phyloP scores from a whole-genome alignment of 2,797 vertebrate species.

The Scyliorhinus canicula region DNA sequence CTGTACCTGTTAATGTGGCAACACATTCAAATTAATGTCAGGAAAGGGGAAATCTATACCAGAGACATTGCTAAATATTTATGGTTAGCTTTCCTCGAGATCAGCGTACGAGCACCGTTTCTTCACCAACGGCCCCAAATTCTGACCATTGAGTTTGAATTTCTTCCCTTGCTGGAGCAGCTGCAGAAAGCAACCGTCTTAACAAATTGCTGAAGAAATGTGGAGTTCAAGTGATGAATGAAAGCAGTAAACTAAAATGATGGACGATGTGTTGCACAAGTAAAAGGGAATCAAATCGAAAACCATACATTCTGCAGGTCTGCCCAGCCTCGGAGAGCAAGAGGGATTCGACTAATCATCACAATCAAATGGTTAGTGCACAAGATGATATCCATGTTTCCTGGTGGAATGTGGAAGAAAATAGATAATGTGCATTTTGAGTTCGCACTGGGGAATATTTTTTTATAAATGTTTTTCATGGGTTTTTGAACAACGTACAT shows the following conservation, averaged over 20 bases:
- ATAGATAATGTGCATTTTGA: too few species aligned
- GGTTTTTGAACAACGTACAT: too few species aligned
- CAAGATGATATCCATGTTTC: neutral
- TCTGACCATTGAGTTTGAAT: neutral
- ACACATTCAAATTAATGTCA: too few species aligned
- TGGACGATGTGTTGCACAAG: neutral
- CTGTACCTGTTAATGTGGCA: too few species aligned
- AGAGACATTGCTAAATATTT: too few species aligned
- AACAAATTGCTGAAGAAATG: neutral
- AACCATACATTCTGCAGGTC: neutral
- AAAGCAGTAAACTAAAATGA: neutral
- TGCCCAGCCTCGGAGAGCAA: neutral
- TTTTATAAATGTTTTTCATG: too few species aligned
- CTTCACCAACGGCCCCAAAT: too few species aligned
- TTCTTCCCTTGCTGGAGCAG: neutral
- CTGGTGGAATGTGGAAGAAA: neutral
- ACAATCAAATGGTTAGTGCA: neutral
- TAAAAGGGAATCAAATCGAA: neutral
- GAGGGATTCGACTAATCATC: neutral
- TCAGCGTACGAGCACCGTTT: too few species aligned
- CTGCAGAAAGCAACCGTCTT: neutral
- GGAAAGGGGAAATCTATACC: too few species aligned
- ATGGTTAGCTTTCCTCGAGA: too few species aligned
- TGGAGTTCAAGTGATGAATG: neutral
- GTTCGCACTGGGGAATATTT: too few species aligned